Evolutionary conservation across 2,113 vertebrate genomes (phyloP).

Genomic region (Malaclemys terrapin): DNA sequence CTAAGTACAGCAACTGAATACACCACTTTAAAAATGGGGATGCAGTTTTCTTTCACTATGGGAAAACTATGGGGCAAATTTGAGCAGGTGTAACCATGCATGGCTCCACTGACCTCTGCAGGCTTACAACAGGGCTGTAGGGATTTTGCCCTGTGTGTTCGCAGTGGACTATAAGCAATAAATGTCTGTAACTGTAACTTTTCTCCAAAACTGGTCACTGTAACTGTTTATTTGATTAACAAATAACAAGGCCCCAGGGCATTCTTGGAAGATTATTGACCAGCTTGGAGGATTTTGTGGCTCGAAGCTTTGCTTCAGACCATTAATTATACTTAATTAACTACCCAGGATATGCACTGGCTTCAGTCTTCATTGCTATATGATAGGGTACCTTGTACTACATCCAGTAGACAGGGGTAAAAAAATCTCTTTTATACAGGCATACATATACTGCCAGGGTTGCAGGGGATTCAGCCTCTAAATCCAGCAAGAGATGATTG

Average conservation of each 20-base stretch:
- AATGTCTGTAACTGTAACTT: neutral
- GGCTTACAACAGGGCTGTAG: neutral
- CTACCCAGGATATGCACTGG: neutral
- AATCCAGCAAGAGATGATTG: neutral
- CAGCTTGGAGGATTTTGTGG: neutral
- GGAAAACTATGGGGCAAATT: neutral
- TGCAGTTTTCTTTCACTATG: neutral
- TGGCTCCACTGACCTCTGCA: neutral
- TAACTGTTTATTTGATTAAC: neutral
- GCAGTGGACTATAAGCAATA: neutral
- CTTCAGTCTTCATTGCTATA: neutral
- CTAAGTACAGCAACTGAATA: conserved; percentile 27
- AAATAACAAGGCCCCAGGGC: neutral
- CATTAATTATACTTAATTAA: neutral
- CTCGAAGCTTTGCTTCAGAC: neutral
- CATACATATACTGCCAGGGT: fast-evolving
- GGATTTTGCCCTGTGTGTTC: neutral
- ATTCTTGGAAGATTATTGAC: conserved; percentile 13
- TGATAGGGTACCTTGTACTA: neutral
- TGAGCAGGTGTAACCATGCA: neutral
- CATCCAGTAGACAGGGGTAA: neutral
- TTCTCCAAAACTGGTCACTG: neutral
- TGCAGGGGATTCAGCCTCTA: neutral
- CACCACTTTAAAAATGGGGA: neutral
- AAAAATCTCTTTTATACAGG: neutral